These are phyloP conservation scores for Bubo scandiacus DNA, from an alignment of 2,113 vertebrate species.

Conservation along the genomic window DNA sequence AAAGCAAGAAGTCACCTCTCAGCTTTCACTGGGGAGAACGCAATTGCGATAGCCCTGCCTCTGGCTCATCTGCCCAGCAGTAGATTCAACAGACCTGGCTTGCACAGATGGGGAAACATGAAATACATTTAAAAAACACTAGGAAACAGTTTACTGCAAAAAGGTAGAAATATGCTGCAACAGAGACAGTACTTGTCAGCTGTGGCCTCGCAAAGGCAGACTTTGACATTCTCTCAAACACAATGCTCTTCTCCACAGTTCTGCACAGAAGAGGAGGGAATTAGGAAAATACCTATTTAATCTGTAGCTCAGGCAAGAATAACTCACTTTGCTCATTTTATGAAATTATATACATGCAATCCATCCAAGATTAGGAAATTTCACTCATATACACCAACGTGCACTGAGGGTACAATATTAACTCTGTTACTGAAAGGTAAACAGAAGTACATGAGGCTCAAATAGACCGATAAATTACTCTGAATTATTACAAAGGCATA, in stretches of 20 bases:
- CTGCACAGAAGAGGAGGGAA: not conserved
- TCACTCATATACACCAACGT: not conserved
- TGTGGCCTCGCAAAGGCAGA: rapidly evolving
- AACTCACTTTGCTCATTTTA: not conserved
- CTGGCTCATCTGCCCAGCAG: not conserved
- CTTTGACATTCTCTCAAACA: not conserved
- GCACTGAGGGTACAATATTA: not conserved
- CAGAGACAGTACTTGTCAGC: not conserved
- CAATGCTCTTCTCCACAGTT: not conserved
- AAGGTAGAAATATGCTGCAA: not conserved
- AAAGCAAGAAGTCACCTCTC: not conserved
- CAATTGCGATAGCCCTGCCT: not conserved
- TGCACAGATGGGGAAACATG: not conserved
- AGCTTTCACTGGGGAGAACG: not conserved
- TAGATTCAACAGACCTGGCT: not conserved
- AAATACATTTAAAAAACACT: not conserved
- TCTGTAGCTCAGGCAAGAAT: not conserved
- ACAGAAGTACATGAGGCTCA: not conserved
- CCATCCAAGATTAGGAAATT: not conserved
- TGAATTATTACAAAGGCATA: not conserved
- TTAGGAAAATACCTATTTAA: not conserved
- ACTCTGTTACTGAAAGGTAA: not conserved
- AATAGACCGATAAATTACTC: not conserved
- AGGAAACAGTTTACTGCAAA: not conserved
- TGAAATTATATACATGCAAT: not conserved